Conservation (phyloP, 2,113 vertebrate species). For the Centrocercus urophasianus region DNA sequence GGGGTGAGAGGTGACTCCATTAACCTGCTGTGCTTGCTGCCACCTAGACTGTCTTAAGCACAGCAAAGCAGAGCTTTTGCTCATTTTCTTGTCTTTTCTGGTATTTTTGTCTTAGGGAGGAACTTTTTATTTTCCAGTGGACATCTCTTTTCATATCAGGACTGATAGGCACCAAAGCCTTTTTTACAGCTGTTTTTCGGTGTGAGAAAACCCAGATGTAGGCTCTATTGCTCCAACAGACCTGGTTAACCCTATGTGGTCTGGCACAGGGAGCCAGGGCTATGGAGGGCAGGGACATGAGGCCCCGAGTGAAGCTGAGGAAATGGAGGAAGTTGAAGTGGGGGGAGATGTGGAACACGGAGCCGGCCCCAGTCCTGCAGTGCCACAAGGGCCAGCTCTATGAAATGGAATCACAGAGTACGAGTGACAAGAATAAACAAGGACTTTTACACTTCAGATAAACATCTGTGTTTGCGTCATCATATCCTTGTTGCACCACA, state of each 20-base stretch:
- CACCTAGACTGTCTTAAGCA: slow-evolving; percentile 22
- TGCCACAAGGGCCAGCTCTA: not conserved
- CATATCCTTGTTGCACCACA: not conserved
- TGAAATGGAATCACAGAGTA: fast-evolving
- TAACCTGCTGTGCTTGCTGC: not conserved
- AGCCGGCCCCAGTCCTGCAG: not conserved
- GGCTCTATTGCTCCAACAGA: not conserved
- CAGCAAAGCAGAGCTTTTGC: not conserved
- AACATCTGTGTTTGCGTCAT: not conserved
- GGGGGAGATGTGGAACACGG: not conserved
- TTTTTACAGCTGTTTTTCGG: not conserved
- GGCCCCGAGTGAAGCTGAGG: not conserved
- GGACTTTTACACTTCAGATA: not conserved
- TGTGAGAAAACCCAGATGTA: not conserved
- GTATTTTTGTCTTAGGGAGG: not conserved
- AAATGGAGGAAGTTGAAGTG: not conserved
- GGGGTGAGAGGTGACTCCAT: slow-evolving; percentile 67
- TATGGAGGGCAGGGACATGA: not conserved
- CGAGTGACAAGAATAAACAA: not conserved
- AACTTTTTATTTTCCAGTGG: not conserved
- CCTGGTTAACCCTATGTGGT: not conserved
- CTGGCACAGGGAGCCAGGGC: not conserved
- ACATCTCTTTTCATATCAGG: not conserved
- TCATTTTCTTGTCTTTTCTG: not conserved
- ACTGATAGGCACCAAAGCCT: not conserved